Evolutionary conservation across 2,888 invertebrate genomes (phyloP), one percentile per base, ranked within the genome.

Genomic region (Scaeva pyrastri): DNA sequence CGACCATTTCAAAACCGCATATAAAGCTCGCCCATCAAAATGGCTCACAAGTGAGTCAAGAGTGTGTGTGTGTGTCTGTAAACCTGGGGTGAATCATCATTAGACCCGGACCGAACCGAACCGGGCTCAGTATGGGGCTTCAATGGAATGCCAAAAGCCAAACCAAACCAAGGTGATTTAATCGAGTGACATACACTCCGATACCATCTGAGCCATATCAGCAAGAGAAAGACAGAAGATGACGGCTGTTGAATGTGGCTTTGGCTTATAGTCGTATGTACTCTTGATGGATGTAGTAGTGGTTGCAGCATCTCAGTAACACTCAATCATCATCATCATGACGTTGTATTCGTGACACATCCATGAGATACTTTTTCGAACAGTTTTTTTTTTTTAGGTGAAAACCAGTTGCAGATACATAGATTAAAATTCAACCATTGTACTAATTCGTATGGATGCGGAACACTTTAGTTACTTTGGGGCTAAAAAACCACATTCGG

Each of bases 61-160:
- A 23, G 14, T 11, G 11, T 31, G 31, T 31, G 8, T 31, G 7
- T 26, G n/a, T n/a, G n/a, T n/a, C 23, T 23, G 2, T 26, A 26
- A 52, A 68, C 36, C 21, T 68, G 68, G 31, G 31, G 68, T 68
- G 45, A 68, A 68, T 68, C 68, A 68, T 68, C n/a, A n/a, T n/a
- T 23, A 31, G n/a, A 31, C 0, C 0, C 7, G 1, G 6, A 6
- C 31, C 0, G 19, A 5, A 16, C n/a, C 4, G 1, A 10, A 12
- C 23, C n/a, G 2, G 31, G n/a, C 48, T 4, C 48, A 48, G 68
- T 11, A 68, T 68, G 68, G 39, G 68, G 14, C 39, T 52, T 68
- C 68, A 52, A 68, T 68, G 52, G 68, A 68, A 68, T 68, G 68
- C 52, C 39, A 48, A 68, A 68, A 52, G 68, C 52, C 52, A 31